These are phyloP conservation scores for Mesocentrotus franciscanus DNA, from an alignment of 53 echinoderm and acorn worm genomes.

Conservation along the genomic window DNA sequence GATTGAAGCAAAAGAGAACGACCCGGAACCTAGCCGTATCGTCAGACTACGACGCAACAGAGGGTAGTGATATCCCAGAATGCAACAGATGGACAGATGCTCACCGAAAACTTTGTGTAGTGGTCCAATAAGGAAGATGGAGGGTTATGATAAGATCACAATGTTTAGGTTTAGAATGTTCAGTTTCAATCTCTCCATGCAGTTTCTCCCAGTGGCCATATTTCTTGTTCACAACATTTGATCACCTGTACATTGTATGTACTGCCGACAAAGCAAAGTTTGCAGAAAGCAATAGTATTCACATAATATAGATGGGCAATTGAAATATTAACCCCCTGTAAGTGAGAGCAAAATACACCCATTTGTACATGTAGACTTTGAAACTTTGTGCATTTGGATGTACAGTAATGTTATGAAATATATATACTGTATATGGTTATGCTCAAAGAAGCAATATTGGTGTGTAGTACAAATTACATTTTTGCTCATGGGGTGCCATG, in stretches of 20 bases:
- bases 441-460: too few relatives aligned
- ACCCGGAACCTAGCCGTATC: conserved; percentile 14
- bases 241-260: neutral
- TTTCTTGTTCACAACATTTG: neutral
- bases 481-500: too few relatives aligned
- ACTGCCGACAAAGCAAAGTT: neutral
- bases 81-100: conserved; percentile 49
- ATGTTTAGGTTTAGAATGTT: neutral
- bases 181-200: neutral
- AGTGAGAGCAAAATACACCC: neutral
- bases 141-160: neutral
- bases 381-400: too few relatives aligned
- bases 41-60: conserved; percentile 40
- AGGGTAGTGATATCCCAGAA: conserved; percentile 47
- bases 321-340: neutral
- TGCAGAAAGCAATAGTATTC: neutral
- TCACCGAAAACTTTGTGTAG: conserved; percentile 43
- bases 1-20: conserved; percentile 50
- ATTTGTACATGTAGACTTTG: too few relatives aligned
- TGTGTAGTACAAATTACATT: too few relatives aligned
- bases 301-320: neutral
- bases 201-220: neutral
- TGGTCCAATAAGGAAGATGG: neutral
- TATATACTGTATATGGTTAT: too few relatives aligned
- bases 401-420: too few relatives aligned